These are phyloP conservation scores for Trissoscelio sp. DNA, from an alignment of 2,888 invertebrate genomes.

Conservation along the genomic window DNA sequence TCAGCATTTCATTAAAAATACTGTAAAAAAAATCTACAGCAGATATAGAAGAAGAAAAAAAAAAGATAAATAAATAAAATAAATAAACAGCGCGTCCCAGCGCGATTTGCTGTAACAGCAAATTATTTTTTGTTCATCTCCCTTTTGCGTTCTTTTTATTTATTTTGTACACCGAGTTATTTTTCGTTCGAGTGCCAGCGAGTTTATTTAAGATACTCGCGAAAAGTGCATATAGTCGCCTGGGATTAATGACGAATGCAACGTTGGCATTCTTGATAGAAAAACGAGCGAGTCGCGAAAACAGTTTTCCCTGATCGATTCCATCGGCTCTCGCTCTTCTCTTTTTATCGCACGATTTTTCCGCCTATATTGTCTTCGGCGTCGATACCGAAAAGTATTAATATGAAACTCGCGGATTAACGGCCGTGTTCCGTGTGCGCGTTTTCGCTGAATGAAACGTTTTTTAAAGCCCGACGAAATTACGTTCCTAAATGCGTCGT, in stretches of 20 bases:
- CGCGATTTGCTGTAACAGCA: constrained; percentile 7
- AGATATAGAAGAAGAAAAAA: not conserved
- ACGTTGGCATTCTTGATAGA: constrained; percentile 34
- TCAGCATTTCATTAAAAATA: not conserved
- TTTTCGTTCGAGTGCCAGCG: constrained; percentile 27
- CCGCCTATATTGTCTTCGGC: constrained; percentile 40
- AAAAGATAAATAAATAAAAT: not conserved
- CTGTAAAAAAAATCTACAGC: not conserved
- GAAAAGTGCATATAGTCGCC: constrained; percentile 40
- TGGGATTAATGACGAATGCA: constrained; percentile 59
- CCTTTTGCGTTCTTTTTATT: not conserved
- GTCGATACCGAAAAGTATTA: constrained; percentile 51
- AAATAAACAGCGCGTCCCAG: not conserved
- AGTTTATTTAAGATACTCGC: constrained; percentile 58
- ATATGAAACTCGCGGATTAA: constrained; percentile 41
- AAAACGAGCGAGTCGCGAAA: constrained; percentile 40
- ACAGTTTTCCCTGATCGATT: constrained; percentile 21
- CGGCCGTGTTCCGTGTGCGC: constrained; percentile 13
- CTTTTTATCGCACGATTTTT: constrained; percentile 22
- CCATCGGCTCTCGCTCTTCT: not conserved
- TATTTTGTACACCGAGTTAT: constrained; percentile 30
- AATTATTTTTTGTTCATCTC: constrained; percentile 15
- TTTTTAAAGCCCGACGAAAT: constrained; percentile 36
- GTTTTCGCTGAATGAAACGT: constrained; percentile 35
- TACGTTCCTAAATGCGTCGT: constrained; percentile 34